These are phyloP conservation scores for Pollicipes pollicipes DNA, from an alignment of 1,140 invertebrate genomes.

Conservation along the genomic window DNA sequence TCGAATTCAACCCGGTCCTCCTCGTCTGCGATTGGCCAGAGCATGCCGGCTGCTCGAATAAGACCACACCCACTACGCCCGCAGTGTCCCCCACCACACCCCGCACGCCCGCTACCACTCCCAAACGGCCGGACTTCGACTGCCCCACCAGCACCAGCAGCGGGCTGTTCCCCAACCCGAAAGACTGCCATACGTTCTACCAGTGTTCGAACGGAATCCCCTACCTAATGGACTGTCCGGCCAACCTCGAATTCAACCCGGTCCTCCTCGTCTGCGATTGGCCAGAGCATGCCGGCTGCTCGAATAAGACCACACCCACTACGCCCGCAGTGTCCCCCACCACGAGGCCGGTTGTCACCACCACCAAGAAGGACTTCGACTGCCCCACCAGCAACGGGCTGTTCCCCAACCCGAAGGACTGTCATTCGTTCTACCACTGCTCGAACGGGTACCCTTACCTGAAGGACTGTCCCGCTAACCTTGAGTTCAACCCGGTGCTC, in stretches of 20 bases:
- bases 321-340: too few species aligned
- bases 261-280: slow-evolving; percentile 15
- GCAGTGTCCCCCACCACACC: neutral
- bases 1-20: slow-evolving; percentile 56
- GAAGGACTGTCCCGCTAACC: slow-evolving; percentile 13
- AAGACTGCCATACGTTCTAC: slow-evolving; percentile 19
- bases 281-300: slow-evolving; percentile 17
- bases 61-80: slow-evolving; percentile 5
- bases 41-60: slow-evolving; percentile 36
- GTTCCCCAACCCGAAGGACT: slow-evolving; percentile 18
- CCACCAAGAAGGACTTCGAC: neutral
- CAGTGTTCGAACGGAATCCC: slow-evolving; percentile 19
- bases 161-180: slow-evolving; percentile 17
- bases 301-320: too few species aligned
- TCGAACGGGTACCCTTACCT: slow-evolving; percentile 16
- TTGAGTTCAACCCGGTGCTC: slow-evolving; percentile 18
- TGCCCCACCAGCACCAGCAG: neutral
- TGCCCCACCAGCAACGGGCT: slow-evolving; percentile 10
- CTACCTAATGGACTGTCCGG: slow-evolving; percentile 15
- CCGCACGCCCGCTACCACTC: neutral
- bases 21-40: slow-evolving; percentile 85
- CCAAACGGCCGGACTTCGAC: neutral
- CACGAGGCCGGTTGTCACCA: too few species aligned
- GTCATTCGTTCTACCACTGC: slow-evolving; percentile 20
- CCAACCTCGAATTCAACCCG: slow-evolving; percentile 18